Percentiles rank a stretch among this genome's conserved stretches.
Conservation (phyloP, 2,888 invertebrate genomes). For the Halocaridina rubra region DNA sequence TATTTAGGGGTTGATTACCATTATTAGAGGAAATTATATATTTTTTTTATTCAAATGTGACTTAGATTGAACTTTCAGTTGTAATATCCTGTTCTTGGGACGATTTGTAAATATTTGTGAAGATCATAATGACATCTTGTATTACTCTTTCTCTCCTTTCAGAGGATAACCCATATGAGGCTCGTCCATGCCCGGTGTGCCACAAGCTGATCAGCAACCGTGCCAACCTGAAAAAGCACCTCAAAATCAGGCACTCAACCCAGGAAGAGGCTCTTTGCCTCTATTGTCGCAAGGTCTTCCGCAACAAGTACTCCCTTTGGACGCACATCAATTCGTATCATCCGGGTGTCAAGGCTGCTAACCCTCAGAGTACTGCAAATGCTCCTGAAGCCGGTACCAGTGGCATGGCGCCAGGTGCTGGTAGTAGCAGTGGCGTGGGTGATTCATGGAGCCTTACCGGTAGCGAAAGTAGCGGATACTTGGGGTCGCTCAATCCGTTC, state of each 20-base stretch:
- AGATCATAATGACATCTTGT: neutral
- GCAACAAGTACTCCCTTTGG: slow-evolving; percentile 68
- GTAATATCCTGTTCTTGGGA: too few species aligned
- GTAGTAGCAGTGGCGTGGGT: slow-evolving; percentile 5
- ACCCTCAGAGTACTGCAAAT: slow-evolving; percentile 6
- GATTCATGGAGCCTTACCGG: slow-evolving; percentile 6
- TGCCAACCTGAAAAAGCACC: slow-evolving; percentile 68
- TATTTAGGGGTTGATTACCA: too few species aligned
- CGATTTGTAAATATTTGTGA: neutral
- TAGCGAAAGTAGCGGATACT: slow-evolving; percentile 11
- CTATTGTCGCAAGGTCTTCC: slow-evolving; percentile 67
- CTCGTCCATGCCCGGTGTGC: slow-evolving; percentile 67
- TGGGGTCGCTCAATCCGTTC: slow-evolving; percentile 5
- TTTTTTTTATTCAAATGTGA: too few species aligned
- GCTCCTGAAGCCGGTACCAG: slow-evolving; percentile 3
- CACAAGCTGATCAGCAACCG: slow-evolving; percentile 68
- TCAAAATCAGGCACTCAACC: slow-evolving; percentile 67
- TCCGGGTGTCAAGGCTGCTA: slow-evolving; percentile 54
- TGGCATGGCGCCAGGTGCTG: neutral
- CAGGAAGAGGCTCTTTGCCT: slow-evolving; percentile 64
- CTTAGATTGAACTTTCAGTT: too few species aligned
- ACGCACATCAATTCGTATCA: slow-evolving; percentile 68
- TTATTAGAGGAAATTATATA: too few species aligned
- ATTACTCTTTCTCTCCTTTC: neutral
- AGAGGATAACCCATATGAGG: slow-evolving; percentile 64